A percentile compares a stretch with the other conserved stretches of the same genome.
Conservation (phyloP, 2,888 invertebrate genomes). For the Dicyrtoma fusca region DNA sequence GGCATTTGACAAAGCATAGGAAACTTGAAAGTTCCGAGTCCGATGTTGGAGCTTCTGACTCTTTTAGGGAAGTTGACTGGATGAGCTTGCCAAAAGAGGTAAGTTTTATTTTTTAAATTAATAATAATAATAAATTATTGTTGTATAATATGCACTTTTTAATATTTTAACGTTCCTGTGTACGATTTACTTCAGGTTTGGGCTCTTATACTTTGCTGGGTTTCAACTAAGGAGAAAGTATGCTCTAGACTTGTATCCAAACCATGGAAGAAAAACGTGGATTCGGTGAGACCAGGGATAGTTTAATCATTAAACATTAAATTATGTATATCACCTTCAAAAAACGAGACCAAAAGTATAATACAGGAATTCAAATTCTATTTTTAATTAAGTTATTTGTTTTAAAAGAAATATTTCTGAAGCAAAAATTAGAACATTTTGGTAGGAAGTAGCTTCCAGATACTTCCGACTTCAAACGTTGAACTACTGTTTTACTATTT, state of each 20-base stretch:
- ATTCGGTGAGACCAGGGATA: slow-evolving; percentile 43
- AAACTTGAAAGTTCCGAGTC: background rate
- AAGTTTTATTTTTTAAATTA: background rate
- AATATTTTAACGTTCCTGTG: too few species aligned
- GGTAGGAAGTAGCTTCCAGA: too few species aligned
- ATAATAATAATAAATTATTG: background rate
- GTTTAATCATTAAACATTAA: too few species aligned
- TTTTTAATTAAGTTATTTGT: too few species aligned
- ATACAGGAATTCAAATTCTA: too few species aligned
- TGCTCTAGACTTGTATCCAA: slow-evolving; percentile 43
- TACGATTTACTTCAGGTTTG: slow-evolving; percentile 43
- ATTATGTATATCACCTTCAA: too few species aligned
- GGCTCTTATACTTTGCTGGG: slow-evolving; percentile 43
- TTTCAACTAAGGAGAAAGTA: slow-evolving; percentile 42
- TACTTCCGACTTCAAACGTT: too few species aligned
- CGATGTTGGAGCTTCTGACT: background rate
- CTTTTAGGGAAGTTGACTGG: slow-evolving; percentile 1
- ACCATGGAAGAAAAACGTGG: slow-evolving; percentile 48
- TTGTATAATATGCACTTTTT: too few species aligned
- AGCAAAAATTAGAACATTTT: too few species aligned
- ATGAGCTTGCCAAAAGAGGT: slow-evolving; percentile 45
- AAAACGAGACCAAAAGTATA: background rate
- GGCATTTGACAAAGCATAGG: too few species aligned
- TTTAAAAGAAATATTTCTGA: too few species aligned
- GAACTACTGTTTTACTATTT: too few species aligned